Percentiles rank a stretch among this genome's conserved stretches.
These are phyloP conservation scores for Pungitius pungitius DNA, from an alignment of 2,113 vertebrate species.

Conservation along the genomic window DNA sequence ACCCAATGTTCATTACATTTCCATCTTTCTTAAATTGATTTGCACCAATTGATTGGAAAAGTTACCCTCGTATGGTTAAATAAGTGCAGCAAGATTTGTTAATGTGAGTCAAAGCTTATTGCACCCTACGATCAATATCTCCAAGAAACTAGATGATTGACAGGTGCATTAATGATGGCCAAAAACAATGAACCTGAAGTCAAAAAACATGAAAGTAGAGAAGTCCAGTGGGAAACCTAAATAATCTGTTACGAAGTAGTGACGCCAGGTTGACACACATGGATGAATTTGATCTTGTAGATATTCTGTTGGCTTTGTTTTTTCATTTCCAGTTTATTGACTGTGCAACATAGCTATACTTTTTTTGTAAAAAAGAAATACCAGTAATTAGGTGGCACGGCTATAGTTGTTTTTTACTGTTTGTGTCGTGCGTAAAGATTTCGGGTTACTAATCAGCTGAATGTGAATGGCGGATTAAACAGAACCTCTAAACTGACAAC, in stretches of 20 bases:
- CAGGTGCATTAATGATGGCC: neutral
- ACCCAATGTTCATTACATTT: neutral
- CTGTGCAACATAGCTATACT: neutral
- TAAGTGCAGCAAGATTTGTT: neutral
- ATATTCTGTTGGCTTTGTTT: neutral
- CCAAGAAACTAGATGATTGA: neutral
- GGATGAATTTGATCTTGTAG: neutral
- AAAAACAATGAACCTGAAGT: neutral
- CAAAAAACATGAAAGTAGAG: neutral
- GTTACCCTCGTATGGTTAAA: neutral
- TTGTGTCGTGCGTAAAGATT: neutral
- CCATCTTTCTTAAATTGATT: neutral
- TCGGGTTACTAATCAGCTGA: slow-evolving; percentile 13
- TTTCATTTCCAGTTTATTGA: neutral
- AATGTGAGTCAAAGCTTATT: neutral
- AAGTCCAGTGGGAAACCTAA: neutral
- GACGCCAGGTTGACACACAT: neutral
- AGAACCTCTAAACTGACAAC: neutral
- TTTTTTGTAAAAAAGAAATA: neutral
- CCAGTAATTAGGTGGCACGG: neutral
- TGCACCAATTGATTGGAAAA: neutral
- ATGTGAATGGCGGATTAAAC: neutral
- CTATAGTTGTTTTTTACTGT: neutral
- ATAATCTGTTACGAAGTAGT: neutral
- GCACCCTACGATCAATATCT: neutral